A percentile compares a stretch with the other conserved stretches of the same genome.
These are phyloP conservation scores for Stictocephala bisonia DNA, from an alignment of 2,888 invertebrate genomes.

Conservation along the genomic window DNA sequence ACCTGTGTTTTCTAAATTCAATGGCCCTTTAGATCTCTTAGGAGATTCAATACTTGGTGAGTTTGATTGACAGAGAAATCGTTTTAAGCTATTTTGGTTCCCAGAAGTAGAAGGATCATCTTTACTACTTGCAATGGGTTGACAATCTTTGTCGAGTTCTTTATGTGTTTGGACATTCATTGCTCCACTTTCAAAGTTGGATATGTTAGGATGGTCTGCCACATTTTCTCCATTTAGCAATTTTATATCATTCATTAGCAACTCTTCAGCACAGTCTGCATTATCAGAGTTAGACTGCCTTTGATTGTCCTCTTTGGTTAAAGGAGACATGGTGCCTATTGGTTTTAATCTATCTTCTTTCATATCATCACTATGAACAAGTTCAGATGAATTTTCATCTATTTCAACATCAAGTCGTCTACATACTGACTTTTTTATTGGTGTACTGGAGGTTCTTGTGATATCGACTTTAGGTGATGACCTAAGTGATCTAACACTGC, in stretches of 20 bases:
- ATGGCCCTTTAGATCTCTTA: conserved; percentile 1
- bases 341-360: not conserved
- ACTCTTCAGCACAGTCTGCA: not conserved
- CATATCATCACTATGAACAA: no score
- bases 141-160: no score
- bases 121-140: no score
- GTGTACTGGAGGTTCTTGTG: not conserved
- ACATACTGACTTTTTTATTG: conserved; percentile 42
- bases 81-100: not conserved
- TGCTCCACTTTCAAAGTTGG: no score
- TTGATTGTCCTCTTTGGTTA: not conserved
- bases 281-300: not conserved
- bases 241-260: not conserved
- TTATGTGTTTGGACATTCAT: no score
- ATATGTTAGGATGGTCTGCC: no score
- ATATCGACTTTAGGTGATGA: conserved; percentile 16
- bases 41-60: not conserved
- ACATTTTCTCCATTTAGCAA: conserved; percentile 14
- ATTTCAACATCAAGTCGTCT: conserved; percentile 36
- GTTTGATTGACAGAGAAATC: not conserved
- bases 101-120: no score
- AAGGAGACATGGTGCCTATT: not conserved
- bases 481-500: not conserved
- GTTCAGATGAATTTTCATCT: conserved; percentile 1
- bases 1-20: not conserved